Percentiles rank a stretch among this genome's conserved stretches.
Evolutionary conservation across 2,888 invertebrate species (phyloP).

Genomic region (Enchytraeus crypticus): DNA sequence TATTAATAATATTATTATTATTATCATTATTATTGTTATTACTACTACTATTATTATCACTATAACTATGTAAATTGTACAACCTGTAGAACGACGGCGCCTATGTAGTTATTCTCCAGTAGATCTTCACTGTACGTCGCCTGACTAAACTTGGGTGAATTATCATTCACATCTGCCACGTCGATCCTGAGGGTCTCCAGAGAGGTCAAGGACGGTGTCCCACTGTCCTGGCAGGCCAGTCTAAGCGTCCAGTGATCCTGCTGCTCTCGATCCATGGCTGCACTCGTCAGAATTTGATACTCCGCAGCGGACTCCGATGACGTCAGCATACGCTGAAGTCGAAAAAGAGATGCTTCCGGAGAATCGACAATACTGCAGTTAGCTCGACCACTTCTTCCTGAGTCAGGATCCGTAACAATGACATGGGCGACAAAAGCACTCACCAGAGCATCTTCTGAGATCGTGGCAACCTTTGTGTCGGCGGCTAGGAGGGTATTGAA

Average conservation of each 20-base stretch:
- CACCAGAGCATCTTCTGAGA: conserved; percentile 4
- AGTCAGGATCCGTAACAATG: conserved; percentile 10
- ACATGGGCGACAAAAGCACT: conserved; percentile 14
- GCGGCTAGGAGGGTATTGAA: conserved; percentile 10
- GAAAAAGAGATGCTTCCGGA: background rate
- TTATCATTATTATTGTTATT: background rate
- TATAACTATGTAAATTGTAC: too few relatives aligned
- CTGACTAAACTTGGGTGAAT: conserved; percentile 1
- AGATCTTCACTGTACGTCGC: conserved; percentile 2
- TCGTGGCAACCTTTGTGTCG: conserved; percentile 1
- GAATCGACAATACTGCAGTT: conserved; percentile 4
- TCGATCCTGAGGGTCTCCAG: background rate
- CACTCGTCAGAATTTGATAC: conserved; percentile 6
- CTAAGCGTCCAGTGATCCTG: background rate
- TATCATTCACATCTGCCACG: conserved; percentile 10
- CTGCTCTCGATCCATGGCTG: conserved; percentile 7
- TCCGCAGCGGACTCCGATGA: background rate
- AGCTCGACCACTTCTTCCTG: conserved; percentile 8
- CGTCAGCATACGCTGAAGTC: background rate
- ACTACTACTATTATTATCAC: background rate
- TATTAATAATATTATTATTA: background rate
- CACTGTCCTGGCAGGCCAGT: conserved; percentile 9
- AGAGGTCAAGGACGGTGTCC: conserved; percentile 2
- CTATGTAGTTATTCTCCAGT: conserved; percentile 13
- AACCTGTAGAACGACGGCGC: conserved; percentile 3